A percentile compares a stretch with the other conserved stretches of the same genome.
Conservation (phyloP, 1,140 invertebrate species). For the Callitettix versicolor region DNA sequence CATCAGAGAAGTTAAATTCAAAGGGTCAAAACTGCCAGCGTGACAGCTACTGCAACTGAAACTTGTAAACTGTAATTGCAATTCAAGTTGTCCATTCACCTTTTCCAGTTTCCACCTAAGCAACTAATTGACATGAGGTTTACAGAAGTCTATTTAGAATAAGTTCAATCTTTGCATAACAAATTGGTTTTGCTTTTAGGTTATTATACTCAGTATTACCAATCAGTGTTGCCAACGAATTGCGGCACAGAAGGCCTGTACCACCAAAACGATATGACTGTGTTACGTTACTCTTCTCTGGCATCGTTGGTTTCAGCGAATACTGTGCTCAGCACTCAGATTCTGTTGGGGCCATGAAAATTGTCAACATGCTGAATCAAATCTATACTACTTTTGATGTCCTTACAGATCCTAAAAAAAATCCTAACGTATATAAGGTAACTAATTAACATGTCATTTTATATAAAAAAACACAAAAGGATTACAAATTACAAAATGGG, state of each 20-base stretch:
- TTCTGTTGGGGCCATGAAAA: constrained; percentile 81
- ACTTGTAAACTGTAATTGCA: too few relatives aligned
- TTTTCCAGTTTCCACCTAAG: too few relatives aligned
- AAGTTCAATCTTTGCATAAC: too few relatives aligned
- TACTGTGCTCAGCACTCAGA: constrained; percentile 80
- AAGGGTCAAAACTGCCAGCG: too few relatives aligned
- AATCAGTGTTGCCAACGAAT: constrained; percentile 82
- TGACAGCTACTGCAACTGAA: too few relatives aligned
- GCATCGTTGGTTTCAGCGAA: constrained; percentile 83
- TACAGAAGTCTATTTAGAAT: too few relatives aligned
- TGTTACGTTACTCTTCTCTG: constrained; percentile 87
- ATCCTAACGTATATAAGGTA: constrained; percentile 93
- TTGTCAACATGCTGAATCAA: constrained; percentile 82
- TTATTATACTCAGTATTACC: constrained; percentile 90
- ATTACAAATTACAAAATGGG: too few relatives aligned
- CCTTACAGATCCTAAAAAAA: constrained; percentile 80
- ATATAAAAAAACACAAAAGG: too few relatives aligned
- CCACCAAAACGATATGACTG: constrained; percentile 75
- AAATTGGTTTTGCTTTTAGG: constrained; percentile 3
- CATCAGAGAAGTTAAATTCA: too few relatives aligned
- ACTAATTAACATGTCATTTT: constrained; percentile 17
- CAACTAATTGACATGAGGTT: too few relatives aligned
- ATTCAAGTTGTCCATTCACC: too few relatives aligned
- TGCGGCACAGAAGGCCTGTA: constrained; percentile 80
- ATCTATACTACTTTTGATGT: constrained; percentile 86